Conservation (phyloP, 2,797 vertebrate species). For the Ispidina picta region DNA sequence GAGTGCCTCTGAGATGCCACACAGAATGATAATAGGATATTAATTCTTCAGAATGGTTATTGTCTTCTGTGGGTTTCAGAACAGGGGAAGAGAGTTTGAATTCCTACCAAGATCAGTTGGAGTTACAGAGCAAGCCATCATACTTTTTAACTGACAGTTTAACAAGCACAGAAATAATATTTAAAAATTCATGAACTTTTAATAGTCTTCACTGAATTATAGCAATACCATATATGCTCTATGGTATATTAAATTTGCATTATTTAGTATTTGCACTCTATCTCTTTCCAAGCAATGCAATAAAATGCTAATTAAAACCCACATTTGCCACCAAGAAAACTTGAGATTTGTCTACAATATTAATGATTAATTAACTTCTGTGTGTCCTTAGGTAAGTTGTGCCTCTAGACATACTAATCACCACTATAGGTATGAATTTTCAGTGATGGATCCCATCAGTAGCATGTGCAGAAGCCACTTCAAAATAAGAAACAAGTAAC, state of each 20-base stretch:
- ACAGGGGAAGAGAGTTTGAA: neutral
- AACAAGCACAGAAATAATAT: conserved; percentile 15
- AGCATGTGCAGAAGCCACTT: neutral
- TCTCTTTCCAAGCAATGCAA: conserved; percentile 13
- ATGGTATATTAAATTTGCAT: conserved; percentile 62
- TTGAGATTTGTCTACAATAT: conserved; percentile 46
- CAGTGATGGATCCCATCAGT: neutral
- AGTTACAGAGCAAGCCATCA: neutral
- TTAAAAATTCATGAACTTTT: conserved; percentile 53
- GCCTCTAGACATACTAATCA: neutral
- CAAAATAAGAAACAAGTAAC: neutral
- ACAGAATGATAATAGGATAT: neutral
- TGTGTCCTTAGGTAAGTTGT: conserved; percentile 41
- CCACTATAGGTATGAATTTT: neutral
- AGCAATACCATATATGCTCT: neutral
- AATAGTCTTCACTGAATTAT: conserved; percentile 17
- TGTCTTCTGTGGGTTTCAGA: neutral
- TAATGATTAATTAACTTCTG: conserved; percentile 72
- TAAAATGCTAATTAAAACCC: conserved; percentile 58
- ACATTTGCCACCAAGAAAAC: conserved; percentile 48
- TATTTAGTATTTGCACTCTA: conserved; percentile 58
- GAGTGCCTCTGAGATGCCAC: neutral
- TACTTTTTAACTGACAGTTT: conserved; percentile 4
- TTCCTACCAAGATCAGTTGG: neutral
- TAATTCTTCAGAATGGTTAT: neutral